Evolutionary conservation across 2,888 invertebrate genomes (phyloP).

Genomic region (Syrista parreyssii): DNA sequence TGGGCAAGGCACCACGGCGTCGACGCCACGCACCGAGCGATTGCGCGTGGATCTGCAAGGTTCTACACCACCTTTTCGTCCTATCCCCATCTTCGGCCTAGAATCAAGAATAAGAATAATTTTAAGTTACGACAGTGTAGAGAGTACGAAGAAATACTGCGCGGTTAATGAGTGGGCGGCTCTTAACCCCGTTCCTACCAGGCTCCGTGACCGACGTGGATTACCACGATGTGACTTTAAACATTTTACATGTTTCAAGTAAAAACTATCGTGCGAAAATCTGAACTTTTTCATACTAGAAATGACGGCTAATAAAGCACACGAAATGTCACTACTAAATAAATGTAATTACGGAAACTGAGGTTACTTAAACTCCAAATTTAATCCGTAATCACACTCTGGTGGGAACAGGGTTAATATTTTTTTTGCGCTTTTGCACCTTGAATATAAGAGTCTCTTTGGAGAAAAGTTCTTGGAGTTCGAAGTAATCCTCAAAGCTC

Average conservation of each 20-base stretch:
- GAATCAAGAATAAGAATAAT: slow-evolving; percentile 42
- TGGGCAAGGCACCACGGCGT: slow-evolving; percentile 92
- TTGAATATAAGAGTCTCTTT: slow-evolving; percentile 96
- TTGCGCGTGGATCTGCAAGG: slow-evolving; percentile 90
- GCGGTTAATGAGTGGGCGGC: neutral
- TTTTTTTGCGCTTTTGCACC: slow-evolving; percentile 69
- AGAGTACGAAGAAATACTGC: neutral
- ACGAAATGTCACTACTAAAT: neutral
- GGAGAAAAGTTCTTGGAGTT: slow-evolving; percentile 91
- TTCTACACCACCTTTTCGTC: slow-evolving; percentile 90
- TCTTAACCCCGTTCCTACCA: no score
- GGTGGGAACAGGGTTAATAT: neutral
- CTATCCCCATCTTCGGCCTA: slow-evolving; percentile 90
- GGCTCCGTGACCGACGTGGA: no score
- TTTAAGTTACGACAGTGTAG: neutral
- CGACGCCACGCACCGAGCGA: slow-evolving; percentile 94
- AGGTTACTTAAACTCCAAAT: no score
- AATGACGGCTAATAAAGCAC: neutral
- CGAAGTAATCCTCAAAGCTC: slow-evolving; percentile 94
- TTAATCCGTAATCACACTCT: no score
- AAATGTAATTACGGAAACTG: neutral
- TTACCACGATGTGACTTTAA: no score
- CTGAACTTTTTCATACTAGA: no score
- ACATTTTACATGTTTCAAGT: no score
- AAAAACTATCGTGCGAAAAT: no score